Evolutionary conservation across 2,113 vertebrate species (phyloP).

Genomic region (Tragelaphus imberbis): DNA sequence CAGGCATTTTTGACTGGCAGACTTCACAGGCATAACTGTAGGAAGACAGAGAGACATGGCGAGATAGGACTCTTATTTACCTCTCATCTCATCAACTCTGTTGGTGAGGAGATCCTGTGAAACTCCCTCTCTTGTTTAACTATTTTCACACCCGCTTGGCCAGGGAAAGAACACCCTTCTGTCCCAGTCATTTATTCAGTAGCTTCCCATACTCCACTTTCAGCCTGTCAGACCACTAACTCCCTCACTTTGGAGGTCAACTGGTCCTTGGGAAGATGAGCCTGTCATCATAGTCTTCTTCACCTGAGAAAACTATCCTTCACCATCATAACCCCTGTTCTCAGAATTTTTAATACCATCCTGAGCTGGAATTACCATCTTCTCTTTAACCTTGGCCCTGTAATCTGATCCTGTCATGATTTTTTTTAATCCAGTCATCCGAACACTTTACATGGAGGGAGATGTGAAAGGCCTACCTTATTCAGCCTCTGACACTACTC

Average conservation of each 20-base stretch:
- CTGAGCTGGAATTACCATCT: neutral
- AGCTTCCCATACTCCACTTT: neutral
- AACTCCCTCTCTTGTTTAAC: neutral
- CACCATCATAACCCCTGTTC: neutral
- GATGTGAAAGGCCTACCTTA: neutral
- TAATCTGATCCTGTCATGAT: neutral
- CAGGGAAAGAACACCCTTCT: neutral
- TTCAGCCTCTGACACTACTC: neutral
- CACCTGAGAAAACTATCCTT: neutral
- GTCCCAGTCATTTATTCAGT: conserved; percentile 10
- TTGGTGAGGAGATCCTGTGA: neutral
- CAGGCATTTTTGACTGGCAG: neutral
- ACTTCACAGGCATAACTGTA: neutral
- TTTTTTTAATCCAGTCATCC: neutral
- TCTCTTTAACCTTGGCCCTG: neutral
- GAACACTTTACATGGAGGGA: neutral
- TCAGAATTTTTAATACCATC: neutral
- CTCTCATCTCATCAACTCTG: neutral
- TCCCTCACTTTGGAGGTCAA: neutral
- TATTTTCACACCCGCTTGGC: neutral
- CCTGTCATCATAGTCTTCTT: neutral
- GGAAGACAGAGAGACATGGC: neutral
- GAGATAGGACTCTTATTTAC: neutral
- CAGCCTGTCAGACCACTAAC: neutral
- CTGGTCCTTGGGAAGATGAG: neutral